Evolutionary conservation across 2,888 invertebrate species (phyloP), one percentile per base, ranked within the genome.

Genomic region (Rhamphomyia laevipes): DNA sequence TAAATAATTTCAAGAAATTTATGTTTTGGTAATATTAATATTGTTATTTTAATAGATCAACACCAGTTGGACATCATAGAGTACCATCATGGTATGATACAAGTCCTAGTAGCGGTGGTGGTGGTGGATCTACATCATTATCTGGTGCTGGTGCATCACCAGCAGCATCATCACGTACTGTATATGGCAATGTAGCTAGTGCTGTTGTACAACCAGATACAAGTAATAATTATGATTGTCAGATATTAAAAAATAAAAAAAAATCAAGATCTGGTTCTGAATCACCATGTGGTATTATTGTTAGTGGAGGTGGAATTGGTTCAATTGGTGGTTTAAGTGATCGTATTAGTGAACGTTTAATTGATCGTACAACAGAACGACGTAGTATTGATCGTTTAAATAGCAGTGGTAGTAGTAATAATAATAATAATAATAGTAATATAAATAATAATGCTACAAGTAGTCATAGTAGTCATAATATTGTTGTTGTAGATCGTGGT

Each of bases 221-320:
- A 52, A 55, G 50, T 47, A 53, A 50, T 53, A 54, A 50, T 47
- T 56, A 53, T 52, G 57, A 57, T 54, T 51, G 55, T 53, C 57
- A 57, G 49, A 51, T 60, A 52, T 57, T 63, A 56, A 63, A 63
- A 51, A 73, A 68, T 50, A 71, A 67, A 54, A 63, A 62, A 56
- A 71, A 71, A 64, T 71, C 72, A 53, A 65, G 73, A 56, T 72
- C 72, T 57, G 75, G 75, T 55, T 73, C 74, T 30, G 67, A 75
- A 56, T 74, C 75, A 58, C 75, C 75, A 48, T 71, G 71, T 52
- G 69, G 70, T 51, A 58, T 58, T 55, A 56, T 56, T 47, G 57
- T 56, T 49, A 53, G 48, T 49, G 51, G 12, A 23, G 23, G 23
- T 41, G 13, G 21, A 3, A 72, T 72, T 57, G 75, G 75, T 56